A percentile compares a stretch with the other conserved stretches of the same genome.
These are phyloP conservation scores for Bungarus multicinctus DNA, from an alignment of 2,113 vertebrate species.

Conservation along the genomic window DNA sequence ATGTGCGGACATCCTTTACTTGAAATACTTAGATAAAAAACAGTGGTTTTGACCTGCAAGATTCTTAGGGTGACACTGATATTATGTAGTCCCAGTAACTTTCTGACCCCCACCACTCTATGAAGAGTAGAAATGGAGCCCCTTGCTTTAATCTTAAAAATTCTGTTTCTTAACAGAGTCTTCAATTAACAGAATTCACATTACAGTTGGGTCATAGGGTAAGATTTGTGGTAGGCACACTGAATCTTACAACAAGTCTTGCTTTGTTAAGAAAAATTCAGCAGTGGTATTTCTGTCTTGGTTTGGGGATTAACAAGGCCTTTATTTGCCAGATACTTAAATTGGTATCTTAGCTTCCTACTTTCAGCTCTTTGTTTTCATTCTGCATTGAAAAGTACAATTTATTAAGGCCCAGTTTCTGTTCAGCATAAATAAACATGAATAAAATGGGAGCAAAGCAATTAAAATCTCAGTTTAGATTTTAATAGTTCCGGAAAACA, in stretches of 20 bases:
- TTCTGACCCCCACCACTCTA: background rate
- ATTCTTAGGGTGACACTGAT: background rate
- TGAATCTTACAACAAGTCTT: conserved; percentile 78
- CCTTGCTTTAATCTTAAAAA: conserved; percentile 16
- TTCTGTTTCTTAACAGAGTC: background rate
- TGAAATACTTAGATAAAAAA: background rate
- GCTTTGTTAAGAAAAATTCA: conserved; percentile 78
- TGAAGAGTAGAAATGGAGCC: background rate
- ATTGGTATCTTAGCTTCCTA: conserved; percentile 41
- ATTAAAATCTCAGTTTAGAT: background rate
- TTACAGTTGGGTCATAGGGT: conserved; percentile 22
- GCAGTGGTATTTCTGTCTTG: conserved; percentile 79
- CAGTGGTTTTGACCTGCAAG: background rate
- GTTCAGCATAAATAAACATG: background rate
- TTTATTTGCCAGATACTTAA: conserved; percentile 53
- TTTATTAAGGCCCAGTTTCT: conserved; percentile 6
- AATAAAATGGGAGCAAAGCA: background rate
- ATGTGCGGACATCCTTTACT: background rate
- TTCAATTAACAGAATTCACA: background rate
- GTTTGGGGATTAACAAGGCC: conserved; percentile 56
- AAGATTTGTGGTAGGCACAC: conserved; percentile 70
- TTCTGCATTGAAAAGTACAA: conserved; percentile 21
- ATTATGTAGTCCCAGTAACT: background rate
- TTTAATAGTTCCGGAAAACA: background rate
- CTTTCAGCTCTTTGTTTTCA: conserved; percentile 27